A percentile compares a stretch with the other conserved stretches of the same genome.
Conservation (phyloP, 2,888 invertebrate genomes). For the Campopleginae sp. region DNA sequence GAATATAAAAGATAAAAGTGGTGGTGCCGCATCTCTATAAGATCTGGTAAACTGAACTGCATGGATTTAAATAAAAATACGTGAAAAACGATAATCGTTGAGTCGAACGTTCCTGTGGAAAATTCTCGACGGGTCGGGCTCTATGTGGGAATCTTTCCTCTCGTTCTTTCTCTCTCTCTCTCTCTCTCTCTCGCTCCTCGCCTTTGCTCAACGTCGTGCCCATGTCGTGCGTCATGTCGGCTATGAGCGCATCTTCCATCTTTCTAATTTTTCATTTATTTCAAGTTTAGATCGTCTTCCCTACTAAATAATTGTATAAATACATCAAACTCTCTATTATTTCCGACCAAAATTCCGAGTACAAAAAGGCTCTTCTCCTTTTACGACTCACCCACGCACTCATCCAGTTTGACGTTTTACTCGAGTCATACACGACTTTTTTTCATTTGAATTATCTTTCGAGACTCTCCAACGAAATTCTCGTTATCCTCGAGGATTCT, state of each 20-base stretch:
- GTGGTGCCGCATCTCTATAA: constrained; percentile 55
- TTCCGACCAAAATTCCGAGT: not conserved
- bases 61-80: constrained; percentile 52
- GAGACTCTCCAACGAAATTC: not conserved
- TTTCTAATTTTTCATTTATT: constrained; percentile 54
- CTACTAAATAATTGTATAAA: not conserved
- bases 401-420: constrained; percentile 76
- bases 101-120: constrained; percentile 64
- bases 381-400: constrained; percentile 71
- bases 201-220: constrained; percentile 58
- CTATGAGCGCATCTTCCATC: constrained; percentile 76
- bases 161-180: constrained; percentile 9
- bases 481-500: not conserved
- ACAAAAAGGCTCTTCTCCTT: constrained; percentile 55
- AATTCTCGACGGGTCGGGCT: constrained; percentile 73
- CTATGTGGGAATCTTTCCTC: constrained; percentile 57
- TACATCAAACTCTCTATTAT: not conserved
- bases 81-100: constrained; percentile 30
- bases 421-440: constrained; percentile 63
- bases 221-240: constrained; percentile 79
- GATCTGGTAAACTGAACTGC: constrained; percentile 56
- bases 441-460: not conserved
- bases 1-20: constrained; percentile 61
- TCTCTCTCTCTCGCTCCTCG: constrained; percentile 5
- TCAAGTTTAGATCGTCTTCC: not conserved